Conservation (phyloP, 2,888 invertebrate genomes). For the Drosophila incognita region DNA sequence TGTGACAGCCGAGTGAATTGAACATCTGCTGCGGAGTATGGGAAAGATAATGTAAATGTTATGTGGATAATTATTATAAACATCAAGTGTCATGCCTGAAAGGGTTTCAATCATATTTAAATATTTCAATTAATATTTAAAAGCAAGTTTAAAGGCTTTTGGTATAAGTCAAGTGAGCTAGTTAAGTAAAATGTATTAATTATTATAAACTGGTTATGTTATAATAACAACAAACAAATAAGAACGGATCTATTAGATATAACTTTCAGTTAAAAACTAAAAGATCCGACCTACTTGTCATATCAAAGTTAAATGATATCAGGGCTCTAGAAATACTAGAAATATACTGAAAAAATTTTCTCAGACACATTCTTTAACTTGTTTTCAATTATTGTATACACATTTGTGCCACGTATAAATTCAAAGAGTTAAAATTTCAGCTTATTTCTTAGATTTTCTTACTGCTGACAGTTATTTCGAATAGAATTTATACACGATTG, state of each 20-base stretch:
- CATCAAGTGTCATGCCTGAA: background rate
- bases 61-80: background rate
- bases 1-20: slow-evolving; percentile 42
- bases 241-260: fast-evolving
- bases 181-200: background rate
- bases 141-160: background rate
- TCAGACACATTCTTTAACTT: background rate
- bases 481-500: background rate
- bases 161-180: background rate
- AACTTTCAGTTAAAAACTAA: background rate
- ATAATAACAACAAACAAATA: no score
- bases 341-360: background rate
- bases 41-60: background rate
- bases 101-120: background rate
- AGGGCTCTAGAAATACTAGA: background rate
- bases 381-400: background rate
- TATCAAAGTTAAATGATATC: background rate
- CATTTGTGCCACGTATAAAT: background rate
- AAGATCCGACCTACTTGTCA: background rate
- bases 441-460: background rate
- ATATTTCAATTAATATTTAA: background rate
- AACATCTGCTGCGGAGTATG: slow-evolving; percentile 31
- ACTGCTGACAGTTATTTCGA: background rate
- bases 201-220: background rate
- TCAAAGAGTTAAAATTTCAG: background rate